Base-by-base conservation (phyloP, 2,797 vertebrate genomes). In the Euphonia xanthogaster region DNA sequence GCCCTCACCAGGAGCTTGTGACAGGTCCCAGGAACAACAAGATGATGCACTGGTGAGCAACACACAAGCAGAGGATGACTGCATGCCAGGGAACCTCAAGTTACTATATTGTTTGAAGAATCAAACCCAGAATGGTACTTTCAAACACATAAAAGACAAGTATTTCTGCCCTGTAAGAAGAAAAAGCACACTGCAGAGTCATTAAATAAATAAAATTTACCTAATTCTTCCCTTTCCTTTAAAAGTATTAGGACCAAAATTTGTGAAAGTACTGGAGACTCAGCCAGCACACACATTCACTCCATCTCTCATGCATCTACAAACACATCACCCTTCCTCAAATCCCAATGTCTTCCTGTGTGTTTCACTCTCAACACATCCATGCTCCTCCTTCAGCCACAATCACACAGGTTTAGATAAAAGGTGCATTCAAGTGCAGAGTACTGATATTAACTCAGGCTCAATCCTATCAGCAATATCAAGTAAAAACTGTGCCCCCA, bases 371-470 rank as follows among this genome's bases (percentile, higher is more conserved):
- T 37, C 6, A 31, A 79, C 60, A 60, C 31, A 27, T 28, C 67
- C 40, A 4, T 1, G 25, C 25, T 72, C 67, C 65, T 91, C 54
- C 45, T 76, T 48, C 67, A 83, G 67, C 22, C 83, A 60, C 82
- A 92, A 19, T n/a, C 77, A 55, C 4, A 53, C 1, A 8, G 12
- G 16, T 45, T 92, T 67, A 66, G 72, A 63, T 51, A 93, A 94
- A 97, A 97, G 91, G 95, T 97, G 94, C 95, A 65, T 90, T 86
- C 68, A 90, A 96, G 96, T 94, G 93, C 93, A 96, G 71, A 87
- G 40, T 35, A 93, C 68, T 68, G 80, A 42, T 40, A 79, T 14
- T 70, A 47, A 81, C 44, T 90, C 2, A 1, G 68, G 37, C 72
- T 80, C 3, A 3, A 62, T 83, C 47, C 78, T 42, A 71, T 35